These are phyloP conservation scores for Pteropus rufus DNA, from an alignment of 2,797 vertebrate species.

Conservation along the genomic window DNA sequence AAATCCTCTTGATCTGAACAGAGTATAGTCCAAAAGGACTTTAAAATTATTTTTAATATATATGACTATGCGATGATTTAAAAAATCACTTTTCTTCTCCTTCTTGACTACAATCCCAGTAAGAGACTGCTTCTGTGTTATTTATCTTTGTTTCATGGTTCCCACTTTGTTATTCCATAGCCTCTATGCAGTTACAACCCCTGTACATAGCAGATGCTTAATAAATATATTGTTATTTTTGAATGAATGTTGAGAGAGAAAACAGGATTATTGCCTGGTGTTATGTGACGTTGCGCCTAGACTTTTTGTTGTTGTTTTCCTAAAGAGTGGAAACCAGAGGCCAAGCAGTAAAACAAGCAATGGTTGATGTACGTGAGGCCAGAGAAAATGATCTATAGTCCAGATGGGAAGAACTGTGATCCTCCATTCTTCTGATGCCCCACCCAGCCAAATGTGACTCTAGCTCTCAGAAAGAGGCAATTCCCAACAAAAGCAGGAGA, in stretches of 20 bases:
- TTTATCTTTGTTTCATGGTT: neutral
- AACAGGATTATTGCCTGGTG: neutral
- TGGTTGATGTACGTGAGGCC: fast-evolving
- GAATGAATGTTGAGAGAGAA: neutral
- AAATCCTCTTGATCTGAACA: neutral
- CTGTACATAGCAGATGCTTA: neutral
- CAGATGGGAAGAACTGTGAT: neutral
- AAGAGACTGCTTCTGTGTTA: neutral
- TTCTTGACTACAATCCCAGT: neutral
- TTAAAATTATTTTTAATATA: neutral
- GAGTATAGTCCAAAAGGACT: neutral
- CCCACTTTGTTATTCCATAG: neutral
- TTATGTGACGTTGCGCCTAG: neutral
- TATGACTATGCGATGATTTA: neutral
- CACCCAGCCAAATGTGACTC: neutral
- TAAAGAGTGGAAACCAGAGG: neutral
- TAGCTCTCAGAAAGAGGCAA: neutral
- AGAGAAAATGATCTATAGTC: too few relatives aligned
- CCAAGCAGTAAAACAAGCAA: neutral
- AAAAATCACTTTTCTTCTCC: neutral
- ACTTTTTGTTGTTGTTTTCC: neutral
- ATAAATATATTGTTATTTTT: neutral
- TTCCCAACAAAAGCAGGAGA: neutral
- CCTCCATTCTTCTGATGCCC: too few relatives aligned
- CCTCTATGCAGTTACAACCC: neutral